Evolutionary conservation across 2,113 vertebrate species (phyloP).

Genomic region (Peromyscus maniculatus): DNA sequence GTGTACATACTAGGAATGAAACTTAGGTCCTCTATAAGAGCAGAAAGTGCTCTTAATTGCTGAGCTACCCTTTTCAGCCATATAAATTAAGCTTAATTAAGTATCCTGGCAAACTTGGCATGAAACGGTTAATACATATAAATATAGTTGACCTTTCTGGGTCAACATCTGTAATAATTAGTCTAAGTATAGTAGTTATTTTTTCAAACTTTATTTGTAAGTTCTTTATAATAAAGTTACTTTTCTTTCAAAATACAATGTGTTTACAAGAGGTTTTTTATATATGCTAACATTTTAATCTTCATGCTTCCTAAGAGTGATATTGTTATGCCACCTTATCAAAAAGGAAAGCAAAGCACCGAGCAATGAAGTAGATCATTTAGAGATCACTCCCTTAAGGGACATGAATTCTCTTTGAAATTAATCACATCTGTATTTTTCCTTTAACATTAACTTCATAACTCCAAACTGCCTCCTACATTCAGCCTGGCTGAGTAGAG

Average conservation of each 20-base stretch:
- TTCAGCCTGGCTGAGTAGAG: background rate
- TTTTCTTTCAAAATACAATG: background rate
- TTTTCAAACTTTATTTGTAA: background rate
- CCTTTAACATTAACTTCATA: background rate
- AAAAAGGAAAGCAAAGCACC: background rate
- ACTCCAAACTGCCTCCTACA: background rate
- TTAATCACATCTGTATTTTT: background rate
- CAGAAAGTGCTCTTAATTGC: background rate
- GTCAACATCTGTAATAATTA: background rate
- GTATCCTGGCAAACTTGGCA: background rate
- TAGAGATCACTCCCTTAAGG: background rate
- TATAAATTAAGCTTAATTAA: conserved; percentile 36
- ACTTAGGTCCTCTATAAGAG: background rate
- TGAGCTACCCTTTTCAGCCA: background rate
- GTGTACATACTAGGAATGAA: too few species aligned
- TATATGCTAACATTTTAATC: background rate
- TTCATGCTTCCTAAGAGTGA: background rate
- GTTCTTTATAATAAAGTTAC: background rate
- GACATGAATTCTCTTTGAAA: background rate
- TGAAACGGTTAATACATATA: background rate
- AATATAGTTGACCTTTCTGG: background rate
- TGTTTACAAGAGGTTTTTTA: background rate
- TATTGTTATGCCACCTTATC: background rate
- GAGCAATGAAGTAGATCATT: background rate
- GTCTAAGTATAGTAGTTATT: background rate